Base-by-base conservation (phyloP, 1,140 invertebrate genomes). In the Manduca sexta region DNA sequence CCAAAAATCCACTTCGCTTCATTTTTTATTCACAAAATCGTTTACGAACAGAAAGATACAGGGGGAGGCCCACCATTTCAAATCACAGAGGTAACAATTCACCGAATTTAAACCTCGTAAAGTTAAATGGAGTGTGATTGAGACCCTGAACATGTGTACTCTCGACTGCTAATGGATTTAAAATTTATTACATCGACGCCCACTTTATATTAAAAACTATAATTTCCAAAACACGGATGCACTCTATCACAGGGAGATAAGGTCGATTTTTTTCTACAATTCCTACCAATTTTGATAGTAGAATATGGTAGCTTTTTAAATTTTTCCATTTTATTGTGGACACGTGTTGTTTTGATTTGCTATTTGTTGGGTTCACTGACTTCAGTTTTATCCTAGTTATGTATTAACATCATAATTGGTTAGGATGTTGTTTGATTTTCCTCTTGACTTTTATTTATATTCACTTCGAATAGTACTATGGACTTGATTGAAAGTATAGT, bases 21-120 rank as follows among this genome's bases (percentile, higher is more conserved):
- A 26, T 40, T 39, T 16, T 41, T 21, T 33, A 31, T 33, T 52
- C 49, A 49, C 40, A 60, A 66, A 61, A 60, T 45, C 59, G 67
- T 66, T 69, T 64, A 67, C 45, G 47, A 59, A 60, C 61, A 66
- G 18, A 39, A 34, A 8, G 33, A 39, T 60, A 66, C 51, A 52
- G 44, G n/a, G 49, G 52, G 60, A 60, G 48, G 60, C 43, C 52
- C 54, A 64, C 60, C 52, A 63, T 71, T 55, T 60, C 61, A 66
- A 70, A 74, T 74, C 56, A 54, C 55, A 30, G 52, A 71, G 65
- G 69, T 66, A 79, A 79, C 78, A 82, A 78, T 67, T 84, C 77
- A 84, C 66, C 74, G 67, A 81, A 74, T 84, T 72, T 79, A 77
- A 81, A 80, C 72, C 74, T 84, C 78, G 69, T 84, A 81, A 84